Percentiles rank a stretch among this genome's conserved stretches.
Conservation (phyloP, 2,797 vertebrate species). For the Sebastes steindachneri region DNA sequence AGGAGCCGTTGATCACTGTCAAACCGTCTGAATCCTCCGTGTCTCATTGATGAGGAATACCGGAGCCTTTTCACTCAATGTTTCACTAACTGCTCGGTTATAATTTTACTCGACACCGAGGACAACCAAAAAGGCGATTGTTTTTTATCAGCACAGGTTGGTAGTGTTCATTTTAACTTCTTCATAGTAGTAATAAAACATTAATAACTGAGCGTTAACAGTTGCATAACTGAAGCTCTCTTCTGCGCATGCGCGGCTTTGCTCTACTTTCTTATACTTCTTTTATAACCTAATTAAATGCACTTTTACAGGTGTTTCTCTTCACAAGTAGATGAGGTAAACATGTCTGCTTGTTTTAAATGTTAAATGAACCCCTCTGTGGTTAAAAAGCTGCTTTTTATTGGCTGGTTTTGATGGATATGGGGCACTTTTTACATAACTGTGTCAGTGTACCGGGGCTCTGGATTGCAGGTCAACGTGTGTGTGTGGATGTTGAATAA, state of each 20-base stretch:
- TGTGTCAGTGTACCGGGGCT: constrained; percentile 84
- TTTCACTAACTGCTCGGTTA: background rate
- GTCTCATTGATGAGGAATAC: constrained; percentile 48
- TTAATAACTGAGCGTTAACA: background rate
- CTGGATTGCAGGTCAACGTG: constrained; percentile 83
- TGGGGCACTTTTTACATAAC: constrained; percentile 78
- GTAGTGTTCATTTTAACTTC: background rate
- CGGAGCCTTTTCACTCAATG: background rate
- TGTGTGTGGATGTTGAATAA: constrained; percentile 73
- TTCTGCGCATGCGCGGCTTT: constrained; percentile 73
- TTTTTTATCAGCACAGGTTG: constrained; percentile 58
- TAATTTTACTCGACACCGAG: background rate
- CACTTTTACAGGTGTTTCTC: background rate
- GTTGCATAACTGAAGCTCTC: constrained; percentile 66
- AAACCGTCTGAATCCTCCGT: constrained; percentile 16
- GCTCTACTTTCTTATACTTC: constrained; percentile 63
- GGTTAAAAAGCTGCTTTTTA: accelerated
- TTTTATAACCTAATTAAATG: constrained; percentile 30
- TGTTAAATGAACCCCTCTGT: background rate
- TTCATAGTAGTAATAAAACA: background rate
- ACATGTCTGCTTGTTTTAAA: accelerated
- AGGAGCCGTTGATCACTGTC: constrained; percentile 46
- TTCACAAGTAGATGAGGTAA: accelerated
- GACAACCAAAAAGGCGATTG: background rate
- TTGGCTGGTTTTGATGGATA: background rate